Percentiles rank a stretch among this genome's conserved stretches.
These are phyloP conservation scores for Furnarius figulus DNA, from an alignment of 2,113 vertebrate genomes.

Conservation along the genomic window DNA sequence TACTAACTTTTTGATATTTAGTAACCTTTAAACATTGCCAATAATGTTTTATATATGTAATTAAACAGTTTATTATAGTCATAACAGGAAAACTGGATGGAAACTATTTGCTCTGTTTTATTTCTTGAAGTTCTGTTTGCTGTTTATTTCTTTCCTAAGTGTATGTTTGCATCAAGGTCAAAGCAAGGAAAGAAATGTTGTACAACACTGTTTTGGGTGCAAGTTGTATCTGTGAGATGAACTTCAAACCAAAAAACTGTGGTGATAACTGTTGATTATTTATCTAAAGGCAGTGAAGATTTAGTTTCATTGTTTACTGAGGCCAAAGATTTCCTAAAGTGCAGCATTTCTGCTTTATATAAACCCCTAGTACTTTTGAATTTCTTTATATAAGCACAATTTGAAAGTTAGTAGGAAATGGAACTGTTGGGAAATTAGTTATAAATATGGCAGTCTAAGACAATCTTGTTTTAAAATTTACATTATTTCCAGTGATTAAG, in stretches of 20 bases:
- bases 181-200: not conserved
- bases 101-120: not conserved
- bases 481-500: slow-evolving; percentile 73
- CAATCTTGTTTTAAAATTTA: slow-evolving; percentile 59
- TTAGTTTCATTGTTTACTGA: not conserved
- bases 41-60: not conserved
- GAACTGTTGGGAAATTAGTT: slow-evolving; percentile 65
- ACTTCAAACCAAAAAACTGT: not conserved
- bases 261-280: not conserved
- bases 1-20: not conserved
- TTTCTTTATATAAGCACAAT: slow-evolving; percentile 42
- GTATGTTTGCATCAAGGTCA: not conserved
- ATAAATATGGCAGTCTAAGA: slow-evolving; percentile 61
- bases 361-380: not conserved
- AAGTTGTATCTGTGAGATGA: not conserved
- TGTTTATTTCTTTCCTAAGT: not conserved
- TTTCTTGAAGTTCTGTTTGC: not conserved
- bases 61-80: not conserved
- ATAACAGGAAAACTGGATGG: not conserved
- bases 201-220: not conserved
- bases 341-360: slow-evolving; percentile 18
- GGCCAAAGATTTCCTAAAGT: not conserved
- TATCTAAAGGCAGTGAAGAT: not conserved
- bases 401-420: slow-evolving; percentile 54
- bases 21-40: not conserved